Evolutionary conservation across 2,113 vertebrate genomes (phyloP).

Genomic region (Melanerpes aurifrons): DNA sequence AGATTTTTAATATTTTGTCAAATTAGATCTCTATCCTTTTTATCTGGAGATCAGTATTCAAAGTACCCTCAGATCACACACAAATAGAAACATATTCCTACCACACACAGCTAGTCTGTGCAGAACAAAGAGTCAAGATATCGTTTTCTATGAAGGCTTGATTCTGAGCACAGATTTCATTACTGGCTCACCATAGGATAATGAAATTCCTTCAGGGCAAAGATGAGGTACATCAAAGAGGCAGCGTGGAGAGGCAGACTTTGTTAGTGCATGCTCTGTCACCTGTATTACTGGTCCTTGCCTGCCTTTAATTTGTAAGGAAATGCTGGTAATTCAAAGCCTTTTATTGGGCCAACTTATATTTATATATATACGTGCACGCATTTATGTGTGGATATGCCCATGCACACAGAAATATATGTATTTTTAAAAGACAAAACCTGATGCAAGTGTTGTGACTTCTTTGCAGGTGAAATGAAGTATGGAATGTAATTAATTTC

Average conservation of each 20-base stretch:
- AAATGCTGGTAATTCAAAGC: conserved; percentile 58
- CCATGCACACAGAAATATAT: background rate
- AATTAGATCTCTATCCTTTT: conserved; percentile 70
- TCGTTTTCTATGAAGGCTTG: conserved; percentile 69
- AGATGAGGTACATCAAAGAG: conserved; percentile 74
- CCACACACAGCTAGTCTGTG: conserved; percentile 64
- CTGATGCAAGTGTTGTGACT: conserved; percentile 19
- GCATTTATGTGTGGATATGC: background rate
- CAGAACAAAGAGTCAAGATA: conserved; percentile 74
- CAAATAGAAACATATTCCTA: conserved; percentile 65
- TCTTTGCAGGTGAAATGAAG: conserved; percentile 16
- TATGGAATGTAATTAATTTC: background rate
- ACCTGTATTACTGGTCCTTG: conserved; percentile 67
- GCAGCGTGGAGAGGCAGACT: conserved; percentile 48
- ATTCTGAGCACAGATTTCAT: conserved; percentile 76
- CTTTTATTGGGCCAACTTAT: conserved; percentile 41
- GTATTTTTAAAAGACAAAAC: conserved; percentile 5
- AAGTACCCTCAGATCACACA: conserved; percentile 61
- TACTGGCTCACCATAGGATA: conserved; percentile 67
- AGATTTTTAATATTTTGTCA: conserved; percentile 72
- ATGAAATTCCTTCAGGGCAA: conserved; percentile 75
- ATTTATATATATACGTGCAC: conserved; percentile 10
- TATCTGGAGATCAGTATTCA: conserved; percentile 68
- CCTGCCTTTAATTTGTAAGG: conserved; percentile 73
- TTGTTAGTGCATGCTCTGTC: conserved; percentile 67